Percentiles rank a stretch among this genome's conserved stretches.
Conservation (phyloP, 2,888 invertebrate genomes). For the Cantharis rustica region DNA sequence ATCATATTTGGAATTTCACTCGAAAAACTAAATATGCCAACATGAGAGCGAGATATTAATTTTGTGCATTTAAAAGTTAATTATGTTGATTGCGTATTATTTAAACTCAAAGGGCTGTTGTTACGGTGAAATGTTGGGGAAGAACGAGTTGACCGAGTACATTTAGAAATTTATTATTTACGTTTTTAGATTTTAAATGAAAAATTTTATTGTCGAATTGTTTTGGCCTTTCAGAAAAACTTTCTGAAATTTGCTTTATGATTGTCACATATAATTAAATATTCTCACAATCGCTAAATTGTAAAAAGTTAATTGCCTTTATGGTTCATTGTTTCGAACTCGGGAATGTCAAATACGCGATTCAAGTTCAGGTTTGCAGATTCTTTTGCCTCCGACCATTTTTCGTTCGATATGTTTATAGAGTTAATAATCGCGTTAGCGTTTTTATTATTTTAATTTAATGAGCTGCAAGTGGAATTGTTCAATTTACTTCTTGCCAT, state of each 20-base stretch:
- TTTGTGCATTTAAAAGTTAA: slow-evolving; percentile 5
- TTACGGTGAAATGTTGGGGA: background rate
- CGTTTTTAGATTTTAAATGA: background rate
- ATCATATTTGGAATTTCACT: slow-evolving; percentile 29
- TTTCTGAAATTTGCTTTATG: slow-evolving; percentile 15
- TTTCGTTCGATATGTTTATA: slow-evolving; percentile 27
- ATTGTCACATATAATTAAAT: slow-evolving; percentile 26
- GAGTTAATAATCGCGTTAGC: slow-evolving; percentile 28
- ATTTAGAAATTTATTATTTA: background rate
- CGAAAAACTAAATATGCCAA: slow-evolving; percentile 29
- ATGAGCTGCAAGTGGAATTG: slow-evolving; percentile 8
- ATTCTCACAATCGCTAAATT: slow-evolving; percentile 21
- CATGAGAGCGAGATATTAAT: slow-evolving; percentile 26
- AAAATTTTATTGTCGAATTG: slow-evolving; percentile 7
- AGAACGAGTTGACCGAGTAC: background rate
- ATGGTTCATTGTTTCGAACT: slow-evolving; percentile 27
- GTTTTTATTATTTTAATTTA: slow-evolving; percentile 17
- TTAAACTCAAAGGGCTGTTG: background rate
- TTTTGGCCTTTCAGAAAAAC: background rate
- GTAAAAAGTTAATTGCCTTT: slow-evolving; percentile 27
- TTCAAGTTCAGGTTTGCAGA: slow-evolving; percentile 23
- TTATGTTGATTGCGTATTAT: background rate
- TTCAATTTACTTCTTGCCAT: background rate
- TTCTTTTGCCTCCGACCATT: slow-evolving; percentile 19
- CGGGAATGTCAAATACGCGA: slow-evolving; percentile 21